These are phyloP conservation scores for Phylloscopus collybita DNA, from an alignment of 2,797 vertebrate genomes.

Conservation along the genomic window DNA sequence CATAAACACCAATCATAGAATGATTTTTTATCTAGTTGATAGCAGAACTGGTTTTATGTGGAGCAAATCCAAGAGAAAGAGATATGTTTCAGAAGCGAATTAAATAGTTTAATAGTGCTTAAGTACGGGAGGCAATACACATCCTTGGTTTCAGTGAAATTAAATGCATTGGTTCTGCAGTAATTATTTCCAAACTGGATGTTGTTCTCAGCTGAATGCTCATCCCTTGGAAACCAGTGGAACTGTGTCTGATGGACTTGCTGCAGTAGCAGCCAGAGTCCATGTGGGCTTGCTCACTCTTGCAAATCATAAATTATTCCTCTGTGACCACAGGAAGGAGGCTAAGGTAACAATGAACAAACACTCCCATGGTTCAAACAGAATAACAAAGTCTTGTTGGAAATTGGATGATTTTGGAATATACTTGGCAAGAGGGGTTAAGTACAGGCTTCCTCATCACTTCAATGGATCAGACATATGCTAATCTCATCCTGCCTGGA, in stretches of 20 bases:
- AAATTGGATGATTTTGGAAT: not conserved
- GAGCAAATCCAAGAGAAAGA: conserved; percentile 32
- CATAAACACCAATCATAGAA: conserved; percentile 31
- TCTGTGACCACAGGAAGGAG: not conserved
- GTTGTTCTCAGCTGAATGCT: not conserved
- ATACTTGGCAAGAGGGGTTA: not conserved
- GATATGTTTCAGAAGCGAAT: conserved; percentile 25
- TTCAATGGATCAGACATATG: not conserved
- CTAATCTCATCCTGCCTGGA: not conserved
- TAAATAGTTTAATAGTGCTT: conserved; percentile 11
- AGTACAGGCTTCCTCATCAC: not conserved
- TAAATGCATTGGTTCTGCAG: not conserved
- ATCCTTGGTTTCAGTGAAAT: not conserved
- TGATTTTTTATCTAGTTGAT: not conserved
- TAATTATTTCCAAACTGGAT: not conserved
- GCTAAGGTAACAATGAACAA: not conserved
- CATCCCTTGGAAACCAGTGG: not conserved
- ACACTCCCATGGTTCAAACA: not conserved
- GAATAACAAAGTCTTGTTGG: not conserved
- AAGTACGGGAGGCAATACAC: not conserved
- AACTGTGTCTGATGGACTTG: not conserved
- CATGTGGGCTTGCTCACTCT: not conserved
- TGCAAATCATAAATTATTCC: not conserved
- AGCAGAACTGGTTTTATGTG: not conserved
- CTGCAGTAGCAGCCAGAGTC: not conserved